phyloP scores from a whole-genome alignment of 2,888 invertebrate species.

The Chaitophorus viminalis region DNA sequence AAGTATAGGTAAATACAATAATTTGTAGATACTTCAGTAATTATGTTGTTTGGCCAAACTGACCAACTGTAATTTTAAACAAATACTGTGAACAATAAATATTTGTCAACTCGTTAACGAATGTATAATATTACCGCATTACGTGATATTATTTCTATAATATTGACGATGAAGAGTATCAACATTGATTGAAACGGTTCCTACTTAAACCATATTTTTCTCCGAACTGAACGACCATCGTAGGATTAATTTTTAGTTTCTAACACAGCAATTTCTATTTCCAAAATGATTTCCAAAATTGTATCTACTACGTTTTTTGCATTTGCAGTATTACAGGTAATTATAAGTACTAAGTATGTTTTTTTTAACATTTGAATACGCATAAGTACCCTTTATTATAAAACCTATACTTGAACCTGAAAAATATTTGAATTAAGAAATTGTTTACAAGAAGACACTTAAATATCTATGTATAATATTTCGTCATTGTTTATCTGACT shows the following conservation, averaged over 20 bases:
- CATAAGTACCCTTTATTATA: neutral
- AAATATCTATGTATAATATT: too few relatives aligned
- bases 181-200: neutral
- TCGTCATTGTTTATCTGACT: too few relatives aligned
- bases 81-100: neutral
- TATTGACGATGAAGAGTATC: neutral
- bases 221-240: neutral
- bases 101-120: neutral
- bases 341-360: neutral
- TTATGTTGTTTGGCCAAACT: neutral
- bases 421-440: too few relatives aligned
- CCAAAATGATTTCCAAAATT: neutral
- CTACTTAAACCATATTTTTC: neutral
- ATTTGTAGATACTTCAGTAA: too few relatives aligned
- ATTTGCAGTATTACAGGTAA: neutral
- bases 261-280: neutral
- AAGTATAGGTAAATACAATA: too few relatives aligned
- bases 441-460: too few relatives aligned
- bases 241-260: too few relatives aligned
- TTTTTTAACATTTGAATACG: too few relatives aligned
- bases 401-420: neutral
- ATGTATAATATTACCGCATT: neutral
- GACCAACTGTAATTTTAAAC: neutral
- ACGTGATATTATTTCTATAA: neutral
- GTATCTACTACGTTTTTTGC: neutral